A percentile compares a stretch with the other conserved stretches of the same genome.
These are phyloP conservation scores for Notechis scutatus DNA, from an alignment of 2,113 vertebrate genomes.

Conservation along the genomic window DNA sequence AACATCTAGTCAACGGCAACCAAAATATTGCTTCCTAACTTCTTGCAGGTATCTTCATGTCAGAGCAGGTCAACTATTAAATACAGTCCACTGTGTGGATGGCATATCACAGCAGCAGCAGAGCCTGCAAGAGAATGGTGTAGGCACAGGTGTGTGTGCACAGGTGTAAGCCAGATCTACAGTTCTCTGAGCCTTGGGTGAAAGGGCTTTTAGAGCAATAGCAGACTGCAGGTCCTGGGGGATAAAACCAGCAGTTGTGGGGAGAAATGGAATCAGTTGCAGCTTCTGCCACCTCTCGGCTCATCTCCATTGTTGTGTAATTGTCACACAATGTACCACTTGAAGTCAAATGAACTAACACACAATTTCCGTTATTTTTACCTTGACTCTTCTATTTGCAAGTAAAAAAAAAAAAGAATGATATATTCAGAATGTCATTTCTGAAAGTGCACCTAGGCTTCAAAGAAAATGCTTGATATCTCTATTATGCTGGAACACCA, in stretches of 20 bases:
- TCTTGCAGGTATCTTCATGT: too few species aligned
- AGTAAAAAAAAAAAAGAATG: neutral
- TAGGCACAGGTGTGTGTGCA: neutral
- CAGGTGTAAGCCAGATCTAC: neutral
- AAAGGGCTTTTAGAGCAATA: neutral
- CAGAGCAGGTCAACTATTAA: neutral
- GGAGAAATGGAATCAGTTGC: neutral
- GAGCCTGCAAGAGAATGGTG: neutral
- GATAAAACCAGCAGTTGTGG: neutral
- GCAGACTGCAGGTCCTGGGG: neutral
- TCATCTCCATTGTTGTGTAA: neutral
- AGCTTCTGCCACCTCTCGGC: neutral
- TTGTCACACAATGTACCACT: neutral
- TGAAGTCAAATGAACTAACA: neutral
- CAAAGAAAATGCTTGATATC: constrained; percentile 13
- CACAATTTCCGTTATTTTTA: neutral
- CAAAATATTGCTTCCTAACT: neutral
- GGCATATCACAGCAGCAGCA: neutral
- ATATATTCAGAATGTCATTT: neutral
- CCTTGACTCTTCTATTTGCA: neutral
- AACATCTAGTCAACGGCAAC: neutral
- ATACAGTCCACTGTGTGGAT: neutral
- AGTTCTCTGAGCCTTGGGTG: neutral
- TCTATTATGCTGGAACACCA: neutral
- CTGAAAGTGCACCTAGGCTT: neutral